These are phyloP conservation scores for Pseudomyrmex dendroicus DNA, from an alignment of 1,140 invertebrate species.

Conservation along the genomic window DNA sequence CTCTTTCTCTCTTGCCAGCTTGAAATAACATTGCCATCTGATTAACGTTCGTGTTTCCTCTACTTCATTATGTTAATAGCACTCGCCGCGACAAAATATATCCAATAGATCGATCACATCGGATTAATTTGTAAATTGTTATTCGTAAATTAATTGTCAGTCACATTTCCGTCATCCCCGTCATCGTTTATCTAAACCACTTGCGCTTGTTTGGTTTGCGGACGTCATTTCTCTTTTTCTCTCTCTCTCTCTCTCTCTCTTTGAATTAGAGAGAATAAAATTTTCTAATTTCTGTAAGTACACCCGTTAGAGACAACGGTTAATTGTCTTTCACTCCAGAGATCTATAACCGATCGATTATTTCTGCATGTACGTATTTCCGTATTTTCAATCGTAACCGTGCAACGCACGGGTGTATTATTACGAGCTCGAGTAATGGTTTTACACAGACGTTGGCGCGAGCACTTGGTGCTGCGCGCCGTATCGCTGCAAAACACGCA, in stretches of 20 bases:
- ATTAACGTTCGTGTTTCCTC: slow-evolving; percentile 7
- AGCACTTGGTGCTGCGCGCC: slow-evolving; percentile 22
- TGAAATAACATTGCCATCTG: slow-evolving; percentile 9
- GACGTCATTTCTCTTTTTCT: too few species aligned
- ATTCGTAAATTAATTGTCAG: not conserved
- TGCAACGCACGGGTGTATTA: not conserved
- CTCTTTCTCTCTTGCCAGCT: not conserved
- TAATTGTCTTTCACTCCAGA: not conserved
- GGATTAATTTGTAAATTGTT: slow-evolving; percentile 4
- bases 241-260: too few species aligned
- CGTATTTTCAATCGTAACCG: not conserved
- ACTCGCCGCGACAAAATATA: not conserved
- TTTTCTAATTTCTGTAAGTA: too few species aligned
- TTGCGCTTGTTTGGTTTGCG: too few species aligned
- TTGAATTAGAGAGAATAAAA: too few species aligned
- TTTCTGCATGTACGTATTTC: not conserved
- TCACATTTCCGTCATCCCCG: not conserved
- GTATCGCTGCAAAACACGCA: slow-evolving; percentile 40
- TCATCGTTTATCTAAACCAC: too few species aligned
- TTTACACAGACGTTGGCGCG: not conserved
- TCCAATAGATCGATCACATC: not conserved
- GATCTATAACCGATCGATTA: slow-evolving; percentile 14
- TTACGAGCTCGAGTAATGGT: not conserved
- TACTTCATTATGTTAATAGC: slow-evolving; percentile 15
- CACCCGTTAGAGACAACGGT: too few species aligned